Conservation (phyloP, 1,140 invertebrate genomes). For the Lordiphosa stackelbergi region DNA sequence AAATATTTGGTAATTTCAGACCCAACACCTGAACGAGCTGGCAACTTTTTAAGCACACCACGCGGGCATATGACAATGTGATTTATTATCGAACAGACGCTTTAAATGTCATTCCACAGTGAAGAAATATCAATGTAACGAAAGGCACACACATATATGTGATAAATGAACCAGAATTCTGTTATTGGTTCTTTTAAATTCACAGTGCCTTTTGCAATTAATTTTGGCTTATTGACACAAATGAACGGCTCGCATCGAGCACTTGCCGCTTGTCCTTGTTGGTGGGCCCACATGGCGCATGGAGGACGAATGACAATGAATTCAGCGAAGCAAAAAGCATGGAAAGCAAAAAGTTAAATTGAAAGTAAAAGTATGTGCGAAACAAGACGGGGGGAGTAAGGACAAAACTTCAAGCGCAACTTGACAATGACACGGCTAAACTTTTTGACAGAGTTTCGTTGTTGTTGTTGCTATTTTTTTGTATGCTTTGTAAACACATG, state of each 20-base stretch:
- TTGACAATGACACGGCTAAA: conserved; percentile 68
- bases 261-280: conserved; percentile 2
- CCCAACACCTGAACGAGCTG: conserved; percentile 45
- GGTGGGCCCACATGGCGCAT: conserved; percentile 51
- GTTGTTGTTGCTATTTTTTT: conserved; percentile 29
- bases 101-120: conserved; percentile 65
- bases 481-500: conserved; percentile 67
- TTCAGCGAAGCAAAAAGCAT: conserved; percentile 39
- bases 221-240: conserved; percentile 63
- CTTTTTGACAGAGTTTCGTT: conserved; percentile 56
- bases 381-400: neutral
- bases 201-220: too few species aligned
- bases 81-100: conserved; percentile 67
- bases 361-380: conserved; percentile 59
- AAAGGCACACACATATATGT: conserved; percentile 51
- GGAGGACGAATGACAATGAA: conserved; percentile 50
- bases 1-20: conserved; percentile 55
- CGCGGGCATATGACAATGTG: conserved; percentile 58
- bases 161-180: too few species aligned
- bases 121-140: conserved; percentile 62
- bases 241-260: conserved; percentile 38
- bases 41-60: conserved; percentile 47
- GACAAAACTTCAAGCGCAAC: conserved; percentile 55
- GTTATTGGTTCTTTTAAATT: too few species aligned
- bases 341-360: conserved; percentile 59